Evolutionary conservation across 2,797 vertebrate genomes (phyloP).

Genomic region (Gallinago solitaria): DNA sequence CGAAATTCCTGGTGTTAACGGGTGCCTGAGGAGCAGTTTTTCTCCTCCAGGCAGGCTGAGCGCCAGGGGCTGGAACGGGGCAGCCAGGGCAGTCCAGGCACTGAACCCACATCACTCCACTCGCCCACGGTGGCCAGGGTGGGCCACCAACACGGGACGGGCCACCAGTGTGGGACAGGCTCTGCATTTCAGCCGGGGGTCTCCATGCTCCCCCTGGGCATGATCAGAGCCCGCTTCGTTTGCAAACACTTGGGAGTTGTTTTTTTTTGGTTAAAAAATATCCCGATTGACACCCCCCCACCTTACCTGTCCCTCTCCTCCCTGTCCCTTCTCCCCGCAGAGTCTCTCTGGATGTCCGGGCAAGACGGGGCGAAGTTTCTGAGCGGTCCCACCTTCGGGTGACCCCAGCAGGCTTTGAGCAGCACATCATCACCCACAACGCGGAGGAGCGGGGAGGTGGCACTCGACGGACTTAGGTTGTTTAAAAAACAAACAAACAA

Average conservation of each 20-base stretch:
- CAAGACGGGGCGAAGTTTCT: slow-evolving; percentile 95
- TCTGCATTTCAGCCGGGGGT: accelerated
- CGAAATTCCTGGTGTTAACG: background rate
- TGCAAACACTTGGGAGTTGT: background rate
- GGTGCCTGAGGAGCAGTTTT: background rate
- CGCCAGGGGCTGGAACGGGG: background rate
- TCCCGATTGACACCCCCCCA: accelerated
- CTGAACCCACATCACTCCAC: accelerated
- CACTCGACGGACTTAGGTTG: slow-evolving; percentile 84
- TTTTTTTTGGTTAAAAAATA: background rate
- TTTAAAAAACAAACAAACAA: slow-evolving; percentile 46
- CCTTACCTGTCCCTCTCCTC: background rate
- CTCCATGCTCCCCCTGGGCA: background rate
- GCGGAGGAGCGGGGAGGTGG: slow-evolving; percentile 79
- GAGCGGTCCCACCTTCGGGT: slow-evolving; percentile 92
- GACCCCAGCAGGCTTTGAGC: slow-evolving; percentile 91
- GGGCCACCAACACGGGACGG: no score
- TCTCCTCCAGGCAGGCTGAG: background rate
- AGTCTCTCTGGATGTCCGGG: slow-evolving; percentile 93
- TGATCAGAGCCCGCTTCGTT: background rate
- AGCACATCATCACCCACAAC: slow-evolving; percentile 85
- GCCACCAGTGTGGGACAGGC: background rate
- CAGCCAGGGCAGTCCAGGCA: background rate
- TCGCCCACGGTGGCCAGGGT: accelerated
- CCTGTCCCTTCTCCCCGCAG: slow-evolving; percentile 67